phyloP scores from a whole-genome alignment of 1,140 invertebrate species.

The Caenorhabditis latens region DNA sequence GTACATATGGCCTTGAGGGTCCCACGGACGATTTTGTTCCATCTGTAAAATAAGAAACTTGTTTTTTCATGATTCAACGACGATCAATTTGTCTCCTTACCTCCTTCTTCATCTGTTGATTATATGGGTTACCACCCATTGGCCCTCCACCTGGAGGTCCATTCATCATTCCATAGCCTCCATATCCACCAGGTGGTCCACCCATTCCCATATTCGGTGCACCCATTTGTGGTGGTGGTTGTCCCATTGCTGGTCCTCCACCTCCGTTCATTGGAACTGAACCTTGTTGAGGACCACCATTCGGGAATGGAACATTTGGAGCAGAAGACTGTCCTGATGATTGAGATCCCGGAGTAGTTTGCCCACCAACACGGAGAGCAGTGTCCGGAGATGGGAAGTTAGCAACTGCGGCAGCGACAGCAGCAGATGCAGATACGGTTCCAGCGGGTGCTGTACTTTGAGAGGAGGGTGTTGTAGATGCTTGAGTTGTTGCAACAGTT shows the following conservation, averaged over 20 bases:
- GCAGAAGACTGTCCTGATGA: background rate
- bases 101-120: background rate
- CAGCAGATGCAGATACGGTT: constrained; percentile 16
- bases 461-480: constrained; percentile 58
- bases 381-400: constrained; percentile 32
- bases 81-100: background rate
- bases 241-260: constrained; percentile 66
- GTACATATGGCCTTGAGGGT: constrained; percentile 57
- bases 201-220: constrained; percentile 42
- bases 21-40: constrained; percentile 27
- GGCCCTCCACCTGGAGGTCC: constrained; percentile 43
- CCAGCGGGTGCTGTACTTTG: background rate
- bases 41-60: background rate
- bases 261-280: constrained; percentile 38
- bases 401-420: constrained; percentile 8
- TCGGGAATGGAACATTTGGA: constrained; percentile 48
- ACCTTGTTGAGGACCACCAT: background rate
- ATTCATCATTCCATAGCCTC: constrained; percentile 39
- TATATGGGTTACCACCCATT: constrained; percentile 43
- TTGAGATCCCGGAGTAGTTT: background rate
- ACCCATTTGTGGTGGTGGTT: constrained; percentile 72
- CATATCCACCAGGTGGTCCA: background rate
- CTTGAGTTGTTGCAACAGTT: background rate
- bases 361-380: background rate
- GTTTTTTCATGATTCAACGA: background rate